Conservation (phyloP, 2,888 invertebrate genomes). For the Empis stercorea region DNA sequence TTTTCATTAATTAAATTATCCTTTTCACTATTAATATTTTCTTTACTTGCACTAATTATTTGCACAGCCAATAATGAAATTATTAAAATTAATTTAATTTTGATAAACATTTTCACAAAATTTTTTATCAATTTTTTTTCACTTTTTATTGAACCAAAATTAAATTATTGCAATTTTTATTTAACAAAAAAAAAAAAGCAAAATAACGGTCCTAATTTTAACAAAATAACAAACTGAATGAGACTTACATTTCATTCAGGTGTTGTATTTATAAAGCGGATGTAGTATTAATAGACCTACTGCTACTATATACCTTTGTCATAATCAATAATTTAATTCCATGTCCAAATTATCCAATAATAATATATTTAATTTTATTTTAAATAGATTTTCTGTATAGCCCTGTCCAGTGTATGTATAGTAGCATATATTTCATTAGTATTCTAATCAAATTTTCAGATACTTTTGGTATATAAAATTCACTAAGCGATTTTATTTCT, state of each 20-base stretch:
- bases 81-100: not conserved
- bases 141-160: not conserved
- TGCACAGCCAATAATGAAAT: not conserved
- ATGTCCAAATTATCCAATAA: too few relatives aligned
- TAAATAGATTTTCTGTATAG: too few relatives aligned
- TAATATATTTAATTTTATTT: too few relatives aligned
- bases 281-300: not conserved
- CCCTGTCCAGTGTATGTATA: too few relatives aligned
- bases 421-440: too few relatives aligned
- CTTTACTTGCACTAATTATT: not conserved
- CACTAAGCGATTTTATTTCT: too few relatives aligned
- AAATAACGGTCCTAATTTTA: not conserved
- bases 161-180: not conserved
- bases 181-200: too few relatives aligned
- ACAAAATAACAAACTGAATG: slow-evolving; percentile 6
- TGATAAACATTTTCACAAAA: not conserved
- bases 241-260: not conserved
- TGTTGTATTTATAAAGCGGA: slow-evolving; percentile 11
- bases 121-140: not conserved
- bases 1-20: not conserved
- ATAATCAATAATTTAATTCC: too few relatives aligned
- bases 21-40: not conserved
- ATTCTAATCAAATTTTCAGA: too few relatives aligned
- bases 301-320: too few relatives aligned
- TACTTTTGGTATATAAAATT: too few relatives aligned